Evolutionary conservation across 2,888 invertebrate species (phyloP).

Genomic region (Onthophagus sagittarius): DNA sequence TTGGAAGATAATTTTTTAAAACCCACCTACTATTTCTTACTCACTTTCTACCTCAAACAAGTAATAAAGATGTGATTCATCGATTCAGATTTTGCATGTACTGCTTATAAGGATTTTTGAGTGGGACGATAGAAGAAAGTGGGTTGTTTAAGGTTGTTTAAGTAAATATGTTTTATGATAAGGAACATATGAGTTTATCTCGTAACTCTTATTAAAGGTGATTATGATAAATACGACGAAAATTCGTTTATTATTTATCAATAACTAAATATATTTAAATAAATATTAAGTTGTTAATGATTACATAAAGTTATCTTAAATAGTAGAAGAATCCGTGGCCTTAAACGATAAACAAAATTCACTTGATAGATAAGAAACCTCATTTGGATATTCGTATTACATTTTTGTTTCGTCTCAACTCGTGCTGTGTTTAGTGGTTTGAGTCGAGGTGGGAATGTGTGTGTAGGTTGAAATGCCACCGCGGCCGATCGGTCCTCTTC

Average conservation of each 20-base stretch:
- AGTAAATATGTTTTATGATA: no score
- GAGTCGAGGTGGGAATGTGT: neutral
- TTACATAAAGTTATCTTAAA: no score
- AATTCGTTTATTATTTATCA: no score
- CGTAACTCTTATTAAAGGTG: no score
- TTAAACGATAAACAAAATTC: neutral
- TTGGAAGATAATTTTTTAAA: neutral
- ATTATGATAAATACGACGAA: no score
- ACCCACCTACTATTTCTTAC: neutral
- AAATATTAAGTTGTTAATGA: no score
- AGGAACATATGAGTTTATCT: no score
- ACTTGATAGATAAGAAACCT: neutral
- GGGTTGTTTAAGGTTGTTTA: neutral
- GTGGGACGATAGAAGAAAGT: neutral
- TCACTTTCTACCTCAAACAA: neutral
- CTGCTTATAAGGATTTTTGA: neutral
- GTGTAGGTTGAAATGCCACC: neutral
- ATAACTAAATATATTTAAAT: no score
- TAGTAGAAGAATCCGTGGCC: no score
- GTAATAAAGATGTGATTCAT: neutral
- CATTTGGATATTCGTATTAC: neutral
- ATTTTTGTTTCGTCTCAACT: neutral
- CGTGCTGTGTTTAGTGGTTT: neutral
- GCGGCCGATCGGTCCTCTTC: neutral
- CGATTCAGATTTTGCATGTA: neutral